Conservation (phyloP, 2,888 invertebrate species). For the Drosophila merina region DNA sequence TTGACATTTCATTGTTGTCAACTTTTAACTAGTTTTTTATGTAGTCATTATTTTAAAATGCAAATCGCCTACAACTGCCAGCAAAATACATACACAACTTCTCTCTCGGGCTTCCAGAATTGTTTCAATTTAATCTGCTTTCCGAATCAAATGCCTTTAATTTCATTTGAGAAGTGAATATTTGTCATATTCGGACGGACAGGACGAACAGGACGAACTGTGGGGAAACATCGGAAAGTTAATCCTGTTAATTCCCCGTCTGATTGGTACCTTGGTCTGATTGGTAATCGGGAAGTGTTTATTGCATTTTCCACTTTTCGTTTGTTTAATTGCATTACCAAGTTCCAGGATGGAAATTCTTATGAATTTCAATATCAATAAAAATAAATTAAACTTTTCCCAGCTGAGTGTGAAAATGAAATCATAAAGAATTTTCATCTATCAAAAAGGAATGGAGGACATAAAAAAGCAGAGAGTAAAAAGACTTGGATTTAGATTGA, state of each 20-base stretch:
- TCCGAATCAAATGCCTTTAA: constrained; percentile 39
- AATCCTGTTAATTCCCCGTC: constrained; percentile 61
- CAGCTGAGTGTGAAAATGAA: constrained; percentile 4
- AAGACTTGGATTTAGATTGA: constrained; percentile 9
- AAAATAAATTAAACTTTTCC: constrained; percentile 26
- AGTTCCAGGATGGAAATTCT: constrained; percentile 7
- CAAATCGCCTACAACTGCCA: constrained; percentile 48
- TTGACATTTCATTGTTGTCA: constrained; percentile 75
- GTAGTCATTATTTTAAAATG: constrained; percentile 66
- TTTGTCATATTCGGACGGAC: constrained; percentile 15
- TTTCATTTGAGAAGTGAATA: constrained; percentile 30
- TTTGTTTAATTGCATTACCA: constrained; percentile 65
- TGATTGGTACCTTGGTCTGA: constrained; percentile 22
- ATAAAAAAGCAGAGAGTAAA: constrained; percentile 3
- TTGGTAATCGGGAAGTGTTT: constrained; percentile 59
- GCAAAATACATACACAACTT: constrained; percentile 15
- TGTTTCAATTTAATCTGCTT: constrained; percentile 44
- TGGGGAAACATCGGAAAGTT: constrained; percentile 46
- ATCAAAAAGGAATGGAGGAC: not conserved
- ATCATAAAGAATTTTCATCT: constrained; percentile 1
- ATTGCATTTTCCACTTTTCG: constrained; percentile 50
- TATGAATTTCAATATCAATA: constrained; percentile 21
- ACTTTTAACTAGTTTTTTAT: constrained; percentile 73
- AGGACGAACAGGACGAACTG: constrained; percentile 7
- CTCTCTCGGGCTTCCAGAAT: not conserved